Evolutionary conservation across 1,140 invertebrate species (phyloP), one percentile per base, ranked within the genome.

Genomic region (Cyrtorhinus lividipennis): DNA sequence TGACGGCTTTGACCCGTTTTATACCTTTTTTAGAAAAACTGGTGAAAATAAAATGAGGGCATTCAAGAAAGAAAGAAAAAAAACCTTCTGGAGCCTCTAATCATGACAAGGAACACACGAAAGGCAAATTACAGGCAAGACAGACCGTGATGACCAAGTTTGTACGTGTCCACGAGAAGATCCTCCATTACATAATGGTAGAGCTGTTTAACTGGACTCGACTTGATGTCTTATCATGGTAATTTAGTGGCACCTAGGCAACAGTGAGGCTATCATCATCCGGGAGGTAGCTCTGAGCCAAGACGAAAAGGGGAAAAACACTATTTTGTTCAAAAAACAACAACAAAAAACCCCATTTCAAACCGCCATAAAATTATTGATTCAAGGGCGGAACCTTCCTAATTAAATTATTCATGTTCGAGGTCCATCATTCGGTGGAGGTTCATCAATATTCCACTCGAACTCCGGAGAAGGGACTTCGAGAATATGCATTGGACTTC

Each of bases 101-200:
- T 53, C 48, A 53, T 53, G 48, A 53, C 48, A 53, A 53, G 48
- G 48, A 53, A 53, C 48, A 53, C 48, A 53, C 48, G 48, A 53
- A 22, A 53, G 48, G 48, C 48, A 53, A 53, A 53, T 53, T 53
- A 53, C 48, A 53, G 48, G 48, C 48, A 53, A 53, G 48, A 53
- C 48, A 53, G 20, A 22, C 10, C 48, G 5, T 53, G 48, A 53
- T 22, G 48, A 53, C 48, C 48, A 53, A 53, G 48, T 53, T 22
- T 53, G 48, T 53, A 53, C 48, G 48, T 53, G 48, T 53, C 48
- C 48, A 53, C 10, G 20, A 53, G 20, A 20, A 20, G 20, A 13
- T 20, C 48, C 20, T 53, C 10, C 10, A 13, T 53, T 13, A 53
- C 48, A 53, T 53, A 53, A 53, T 53, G 20, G 48, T 53, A 53